Base-by-base conservation (phyloP, 2,888 invertebrate species). In the Watsonalla cultraria region DNA sequence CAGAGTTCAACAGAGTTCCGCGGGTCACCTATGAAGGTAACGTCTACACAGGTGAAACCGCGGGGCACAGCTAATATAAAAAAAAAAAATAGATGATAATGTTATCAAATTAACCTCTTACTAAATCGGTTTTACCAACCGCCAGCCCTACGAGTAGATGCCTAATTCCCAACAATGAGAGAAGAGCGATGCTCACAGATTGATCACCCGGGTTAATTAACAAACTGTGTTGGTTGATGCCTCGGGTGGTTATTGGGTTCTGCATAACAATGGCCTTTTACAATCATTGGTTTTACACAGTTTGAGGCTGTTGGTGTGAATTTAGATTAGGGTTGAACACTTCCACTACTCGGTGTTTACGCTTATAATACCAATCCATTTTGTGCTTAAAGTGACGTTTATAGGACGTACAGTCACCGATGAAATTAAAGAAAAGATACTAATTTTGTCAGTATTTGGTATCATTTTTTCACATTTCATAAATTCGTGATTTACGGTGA, bases 201-300 rank as follows among this genome's bases (percentile, higher is more conserved):
- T 70, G 70, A 72, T 74, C 60, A 62, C 62, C 51, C 54, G 58
- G 58, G 63, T 72, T 73, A 73, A 72, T 73, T 74, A 73, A 67
- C 61, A 61, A 68, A 66, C 62, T 58, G 45, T 67, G 61, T 59
- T 60, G 55, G 50, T 49, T 58, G 51, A 59, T 55, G 47, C 55
- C 51, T 42, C 52, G 45, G 46, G 53, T 35, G 47, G 45, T 53
- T 53, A 56, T 54, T 56, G 58, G 47, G 47, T 46, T 53, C 46
- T 35, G 47, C 7, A 45, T 52, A 50, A 57, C 11, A 47, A 24
- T 11, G 24, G 15, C 33, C 9, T 24, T 24, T 47, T 47, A 24
- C 7, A 42, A 42, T 42, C 8, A 42, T 42, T 11, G 42, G 11
- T 42, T 42, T 8, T 42, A 42, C 42, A 42, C 9, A 42, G 42